Evolutionary conservation across 2,797 vertebrate genomes (phyloP).

Genomic region (Bradypus variegatus): DNA sequence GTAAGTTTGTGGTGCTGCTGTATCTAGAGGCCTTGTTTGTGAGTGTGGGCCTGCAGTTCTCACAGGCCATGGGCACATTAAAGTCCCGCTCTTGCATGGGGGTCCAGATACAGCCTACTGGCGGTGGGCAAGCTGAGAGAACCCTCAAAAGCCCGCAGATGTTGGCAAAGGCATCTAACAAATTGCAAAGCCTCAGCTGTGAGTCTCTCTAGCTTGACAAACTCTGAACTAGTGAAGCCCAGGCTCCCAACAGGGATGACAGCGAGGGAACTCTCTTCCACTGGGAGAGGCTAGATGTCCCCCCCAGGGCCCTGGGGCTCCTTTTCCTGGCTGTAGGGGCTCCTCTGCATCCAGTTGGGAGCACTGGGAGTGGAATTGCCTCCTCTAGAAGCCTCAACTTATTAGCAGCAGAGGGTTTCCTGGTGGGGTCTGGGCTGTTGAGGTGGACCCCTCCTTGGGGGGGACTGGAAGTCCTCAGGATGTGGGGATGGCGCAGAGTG

Average conservation of each 20-base stretch:
- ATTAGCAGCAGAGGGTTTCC: background rate
- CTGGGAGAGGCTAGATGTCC: background rate
- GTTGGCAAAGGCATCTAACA: background rate
- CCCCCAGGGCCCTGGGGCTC: background rate
- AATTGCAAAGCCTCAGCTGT: background rate
- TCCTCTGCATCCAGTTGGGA: background rate
- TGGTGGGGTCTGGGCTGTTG: background rate
- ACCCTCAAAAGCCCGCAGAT: background rate
- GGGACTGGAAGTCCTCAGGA: background rate
- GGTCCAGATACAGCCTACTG: background rate
- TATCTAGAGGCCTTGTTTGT: too few relatives aligned
- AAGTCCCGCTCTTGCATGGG: background rate
- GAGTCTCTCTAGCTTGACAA: background rate
- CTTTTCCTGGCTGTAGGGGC: background rate
- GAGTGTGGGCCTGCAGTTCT: rapidly evolving
- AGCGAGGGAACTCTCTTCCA: background rate
- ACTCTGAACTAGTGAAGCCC: background rate
- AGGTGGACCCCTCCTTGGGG: too few relatives aligned
- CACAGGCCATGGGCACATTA: rapidly evolving
- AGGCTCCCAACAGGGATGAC: background rate
- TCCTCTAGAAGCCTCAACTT: background rate
- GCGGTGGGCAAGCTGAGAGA: background rate
- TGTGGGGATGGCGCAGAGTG: background rate
- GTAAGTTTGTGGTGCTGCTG: too few relatives aligned
- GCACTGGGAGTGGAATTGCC: background rate